Evolutionary conservation across 2,888 invertebrate genomes (phyloP).

Genomic region (Coenonympha glycerion): DNA sequence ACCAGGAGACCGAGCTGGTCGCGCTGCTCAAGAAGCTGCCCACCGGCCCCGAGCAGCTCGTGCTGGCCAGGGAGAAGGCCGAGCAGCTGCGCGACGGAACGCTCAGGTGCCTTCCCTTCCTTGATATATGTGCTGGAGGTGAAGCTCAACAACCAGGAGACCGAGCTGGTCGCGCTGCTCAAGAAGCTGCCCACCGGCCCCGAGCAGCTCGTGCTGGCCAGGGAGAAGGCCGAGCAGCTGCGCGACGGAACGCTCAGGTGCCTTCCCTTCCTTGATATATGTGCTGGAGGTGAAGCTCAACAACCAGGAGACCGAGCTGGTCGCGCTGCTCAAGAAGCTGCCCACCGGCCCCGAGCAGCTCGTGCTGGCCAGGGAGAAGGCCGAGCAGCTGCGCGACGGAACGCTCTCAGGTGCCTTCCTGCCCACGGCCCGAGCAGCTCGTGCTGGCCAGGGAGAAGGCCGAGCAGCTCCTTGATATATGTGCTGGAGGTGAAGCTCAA

Average conservation of each 20-base stretch:
- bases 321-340: constrained; percentile 90
- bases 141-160: constrained; percentile 96
- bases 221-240: constrained; percentile 90
- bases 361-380: constrained; percentile 88
- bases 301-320: constrained; percentile 96
- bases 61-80: constrained; percentile 89
- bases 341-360: constrained; percentile 91
- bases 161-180: constrained; percentile 89
- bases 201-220: constrained; percentile 88
- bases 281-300: constrained; percentile 93
- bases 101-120: no score
- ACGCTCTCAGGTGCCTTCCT: constrained; percentile 91
- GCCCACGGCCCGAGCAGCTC: constrained; percentile 89
- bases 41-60: constrained; percentile 87
- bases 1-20: constrained; percentile 96
- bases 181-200: constrained; percentile 91
- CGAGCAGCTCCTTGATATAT: constrained; percentile 88
- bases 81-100: constrained; percentile 90
- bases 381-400: constrained; percentile 90
- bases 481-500: constrained; percentile 92
- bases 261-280: no score
- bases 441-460: constrained; percentile 90
- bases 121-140: no score
- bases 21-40: constrained; percentile 91
- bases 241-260: constrained; percentile 89